A percentile compares a stretch with the other conserved stretches of the same genome.
Conservation (phyloP, 2,888 invertebrate genomes). For the Heteromyza rotundicornis region DNA sequence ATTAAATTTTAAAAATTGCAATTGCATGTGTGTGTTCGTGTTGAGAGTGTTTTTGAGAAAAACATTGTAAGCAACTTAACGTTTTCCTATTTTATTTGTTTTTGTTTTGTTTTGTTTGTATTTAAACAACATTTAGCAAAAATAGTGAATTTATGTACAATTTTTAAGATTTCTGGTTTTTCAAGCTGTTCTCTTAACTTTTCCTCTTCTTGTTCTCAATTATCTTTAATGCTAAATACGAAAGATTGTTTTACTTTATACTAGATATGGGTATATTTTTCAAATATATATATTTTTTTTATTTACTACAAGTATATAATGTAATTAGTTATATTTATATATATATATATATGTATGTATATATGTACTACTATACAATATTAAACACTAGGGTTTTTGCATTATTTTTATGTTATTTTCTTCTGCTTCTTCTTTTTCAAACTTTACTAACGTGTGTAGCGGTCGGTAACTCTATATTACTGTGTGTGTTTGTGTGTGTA, state of each 20-base stretch:
- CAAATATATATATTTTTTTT: constrained; percentile 1
- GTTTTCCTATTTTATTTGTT: background rate
- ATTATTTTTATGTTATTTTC: background rate
- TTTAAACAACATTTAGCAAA: constrained; percentile 54
- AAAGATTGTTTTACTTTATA: background rate
- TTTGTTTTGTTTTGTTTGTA: background rate
- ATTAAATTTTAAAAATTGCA: background rate
- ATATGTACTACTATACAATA: constrained; percentile 1
- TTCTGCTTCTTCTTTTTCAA: background rate
- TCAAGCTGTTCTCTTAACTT: background rate
- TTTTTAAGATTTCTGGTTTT: too few relatives aligned
- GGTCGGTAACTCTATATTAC: background rate
- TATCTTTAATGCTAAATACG: background rate
- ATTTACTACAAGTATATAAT: background rate
- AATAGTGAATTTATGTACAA: constrained; percentile 42
- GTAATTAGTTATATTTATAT: background rate
- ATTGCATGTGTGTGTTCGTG: background rate
- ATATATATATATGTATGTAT: background rate
- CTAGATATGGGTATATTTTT: too few relatives aligned
- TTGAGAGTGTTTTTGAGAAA: background rate
- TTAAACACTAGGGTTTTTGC: background rate
- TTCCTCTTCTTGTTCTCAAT: background rate
- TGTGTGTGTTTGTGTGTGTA: constrained; percentile 18
- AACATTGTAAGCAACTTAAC: background rate
- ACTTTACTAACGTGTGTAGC: background rate